Conservation (phyloP, 1,140 invertebrate species). For the Sycophila sp. region DNA sequence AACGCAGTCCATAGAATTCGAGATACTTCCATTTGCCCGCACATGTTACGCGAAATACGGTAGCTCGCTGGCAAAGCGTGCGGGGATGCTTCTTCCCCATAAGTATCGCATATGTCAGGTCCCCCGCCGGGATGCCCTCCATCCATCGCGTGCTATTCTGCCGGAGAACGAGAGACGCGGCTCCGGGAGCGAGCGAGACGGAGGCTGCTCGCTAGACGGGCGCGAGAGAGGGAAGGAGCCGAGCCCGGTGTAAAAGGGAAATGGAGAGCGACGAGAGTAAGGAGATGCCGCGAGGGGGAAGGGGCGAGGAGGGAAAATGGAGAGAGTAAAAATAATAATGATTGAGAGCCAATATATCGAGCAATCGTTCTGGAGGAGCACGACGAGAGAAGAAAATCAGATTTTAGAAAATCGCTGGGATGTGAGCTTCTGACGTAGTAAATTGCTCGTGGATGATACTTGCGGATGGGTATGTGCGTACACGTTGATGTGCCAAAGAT, state of each 20-base stretch:
- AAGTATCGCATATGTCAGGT: constrained; percentile 58
- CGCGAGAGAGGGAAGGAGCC: background rate
- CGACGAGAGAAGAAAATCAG: background rate
- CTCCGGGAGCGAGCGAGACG: background rate
- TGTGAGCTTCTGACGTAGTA: no score
- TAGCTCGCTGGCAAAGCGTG: constrained; percentile 25
- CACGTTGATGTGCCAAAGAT: no score
- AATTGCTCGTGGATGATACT: no score
- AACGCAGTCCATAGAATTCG: constrained; percentile 53
- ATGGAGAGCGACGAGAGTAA: background rate
- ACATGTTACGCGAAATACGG: constrained; percentile 54
- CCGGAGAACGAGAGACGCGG: background rate
- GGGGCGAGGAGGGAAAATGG: background rate
- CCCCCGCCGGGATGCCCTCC: constrained; percentile 49
- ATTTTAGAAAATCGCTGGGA: no score
- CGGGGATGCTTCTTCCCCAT: constrained; percentile 53
- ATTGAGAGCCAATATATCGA: background rate
- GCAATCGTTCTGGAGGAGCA: background rate
- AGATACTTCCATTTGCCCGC: constrained; percentile 50
- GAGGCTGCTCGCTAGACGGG: background rate
- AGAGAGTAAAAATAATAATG: constrained; percentile 4
- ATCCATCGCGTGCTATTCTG: constrained; percentile 31
- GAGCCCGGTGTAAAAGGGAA: background rate
- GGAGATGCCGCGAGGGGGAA: background rate
- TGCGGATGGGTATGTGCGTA: no score